These are phyloP conservation scores for Caprella mutica DNA, from an alignment of 2,888 invertebrate species.

Conservation along the genomic window DNA sequence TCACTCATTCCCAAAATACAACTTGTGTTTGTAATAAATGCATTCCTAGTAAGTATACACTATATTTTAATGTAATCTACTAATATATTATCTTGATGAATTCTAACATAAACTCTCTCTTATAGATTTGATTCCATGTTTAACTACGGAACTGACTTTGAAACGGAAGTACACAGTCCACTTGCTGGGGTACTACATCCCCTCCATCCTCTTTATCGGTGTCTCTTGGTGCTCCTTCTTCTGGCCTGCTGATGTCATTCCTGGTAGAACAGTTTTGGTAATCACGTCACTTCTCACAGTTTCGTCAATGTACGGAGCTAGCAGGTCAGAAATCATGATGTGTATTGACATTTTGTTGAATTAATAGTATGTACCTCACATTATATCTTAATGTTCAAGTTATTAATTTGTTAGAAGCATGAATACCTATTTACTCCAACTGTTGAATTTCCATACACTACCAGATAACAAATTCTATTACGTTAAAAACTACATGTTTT, in stretches of 20 bases:
- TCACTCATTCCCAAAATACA: constrained; percentile 16
- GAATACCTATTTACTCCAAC: too few relatives aligned
- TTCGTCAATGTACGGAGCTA: constrained; percentile 19
- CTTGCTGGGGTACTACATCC: constrained; percentile 22
- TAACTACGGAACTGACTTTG: background rate
- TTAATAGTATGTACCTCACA: too few relatives aligned
- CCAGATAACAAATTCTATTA: too few relatives aligned
- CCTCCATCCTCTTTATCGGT: constrained; percentile 23
- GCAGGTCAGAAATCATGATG: constrained; percentile 6
- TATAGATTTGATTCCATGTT: background rate
- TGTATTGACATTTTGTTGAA: too few relatives aligned
- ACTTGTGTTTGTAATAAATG: constrained; percentile 10
- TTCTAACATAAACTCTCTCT: background rate
- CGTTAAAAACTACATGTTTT: too few relatives aligned
- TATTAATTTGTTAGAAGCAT: too few relatives aligned
- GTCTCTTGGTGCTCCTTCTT: constrained; percentile 27
- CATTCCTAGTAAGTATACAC: constrained; percentile 11
- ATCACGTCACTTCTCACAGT: constrained; percentile 28
- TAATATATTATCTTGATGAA: too few relatives aligned
- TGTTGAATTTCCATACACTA: too few relatives aligned
- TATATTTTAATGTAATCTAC: too few relatives aligned
- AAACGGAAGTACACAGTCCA: constrained; percentile 14
- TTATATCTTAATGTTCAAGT: too few relatives aligned
- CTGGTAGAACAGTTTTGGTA: constrained; percentile 22
- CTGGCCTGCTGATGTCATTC: constrained; percentile 29